Conservation (phyloP, 2,888 invertebrate species). For the Polietes domitor region DNA sequence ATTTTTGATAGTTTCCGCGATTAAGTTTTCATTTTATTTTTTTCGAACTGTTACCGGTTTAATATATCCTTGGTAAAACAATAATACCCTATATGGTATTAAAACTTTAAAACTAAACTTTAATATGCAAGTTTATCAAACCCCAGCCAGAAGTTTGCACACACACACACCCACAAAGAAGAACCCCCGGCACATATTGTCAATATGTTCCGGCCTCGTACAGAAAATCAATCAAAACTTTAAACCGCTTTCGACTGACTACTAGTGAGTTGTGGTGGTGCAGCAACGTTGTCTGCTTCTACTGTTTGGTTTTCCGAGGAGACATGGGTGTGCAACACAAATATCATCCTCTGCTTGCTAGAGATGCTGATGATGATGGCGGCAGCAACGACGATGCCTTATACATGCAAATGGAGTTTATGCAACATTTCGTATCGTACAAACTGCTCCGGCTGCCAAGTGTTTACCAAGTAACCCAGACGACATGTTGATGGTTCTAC, state of each 20-base stretch:
- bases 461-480: conserved; percentile 24
- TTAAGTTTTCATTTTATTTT: no score
- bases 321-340: neutral
- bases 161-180: neutral
- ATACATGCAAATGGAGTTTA: conserved; percentile 18
- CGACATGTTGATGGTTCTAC: conserved; percentile 18
- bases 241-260: neutral
- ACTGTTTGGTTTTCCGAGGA: neutral
- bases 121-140: neutral
- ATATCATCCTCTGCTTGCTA: conserved; percentile 1
- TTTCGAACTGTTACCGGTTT: no score
- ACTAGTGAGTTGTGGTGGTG: no score
- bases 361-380: conserved; percentile 3
- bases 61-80: no score
- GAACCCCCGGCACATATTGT: conserved; percentile 2
- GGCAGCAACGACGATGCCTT: neutral
- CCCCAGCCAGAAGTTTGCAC: neutral
- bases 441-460: neutral
- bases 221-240: conserved; percentile 32
- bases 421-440: conserved; percentile 12
- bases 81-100: neutral
- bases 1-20: no score
- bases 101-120: neutral
- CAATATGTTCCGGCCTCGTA: conserved; percentile 5
- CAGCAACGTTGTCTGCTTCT: neutral